Evolutionary conservation across 2,888 invertebrate species (phyloP).

Genomic region (Tyria jacobaeae): DNA sequence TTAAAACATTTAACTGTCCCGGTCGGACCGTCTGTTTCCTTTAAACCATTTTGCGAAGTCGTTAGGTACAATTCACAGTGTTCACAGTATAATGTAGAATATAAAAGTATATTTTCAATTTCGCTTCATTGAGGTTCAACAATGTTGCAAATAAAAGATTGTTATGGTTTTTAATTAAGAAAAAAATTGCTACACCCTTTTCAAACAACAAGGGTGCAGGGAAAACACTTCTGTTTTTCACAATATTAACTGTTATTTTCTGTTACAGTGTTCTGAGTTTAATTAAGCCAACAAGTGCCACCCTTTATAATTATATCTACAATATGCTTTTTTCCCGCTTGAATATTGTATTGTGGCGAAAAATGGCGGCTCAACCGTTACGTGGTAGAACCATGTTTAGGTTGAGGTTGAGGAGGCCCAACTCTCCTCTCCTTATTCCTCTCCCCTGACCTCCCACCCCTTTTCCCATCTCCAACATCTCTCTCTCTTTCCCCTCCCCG

Average conservation of each 20-base stretch:
- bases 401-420: too few species aligned
- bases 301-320: slow-evolving; percentile 50
- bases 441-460: too few species aligned
- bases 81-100: slow-evolving; percentile 30
- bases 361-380: too few species aligned
- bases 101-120: slow-evolving; percentile 46
- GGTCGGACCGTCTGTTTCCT: slow-evolving; percentile 19
- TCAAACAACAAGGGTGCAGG: slow-evolving; percentile 38
- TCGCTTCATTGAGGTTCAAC: slow-evolving; percentile 24
- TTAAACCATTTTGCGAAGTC: slow-evolving; percentile 40
- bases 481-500: too few species aligned
- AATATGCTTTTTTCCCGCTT: slow-evolving; percentile 27
- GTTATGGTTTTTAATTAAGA: slow-evolving; percentile 56
- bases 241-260: slow-evolving; percentile 62
- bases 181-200: slow-evolving; percentile 54
- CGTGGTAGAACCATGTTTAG: too few species aligned
- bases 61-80: slow-evolving; percentile 22
- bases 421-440: too few species aligned
- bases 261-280: slow-evolving; percentile 55
- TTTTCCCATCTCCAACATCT: too few species aligned
- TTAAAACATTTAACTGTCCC: slow-evolving; percentile 28
- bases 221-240: slow-evolving; percentile 41
- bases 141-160: slow-evolving; percentile 25
- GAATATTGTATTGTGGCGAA: not conserved
- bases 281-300: slow-evolving; percentile 63